Evolutionary conservation across 2,888 invertebrate species (phyloP).

Genomic region (Calameuta pallipes): DNA sequence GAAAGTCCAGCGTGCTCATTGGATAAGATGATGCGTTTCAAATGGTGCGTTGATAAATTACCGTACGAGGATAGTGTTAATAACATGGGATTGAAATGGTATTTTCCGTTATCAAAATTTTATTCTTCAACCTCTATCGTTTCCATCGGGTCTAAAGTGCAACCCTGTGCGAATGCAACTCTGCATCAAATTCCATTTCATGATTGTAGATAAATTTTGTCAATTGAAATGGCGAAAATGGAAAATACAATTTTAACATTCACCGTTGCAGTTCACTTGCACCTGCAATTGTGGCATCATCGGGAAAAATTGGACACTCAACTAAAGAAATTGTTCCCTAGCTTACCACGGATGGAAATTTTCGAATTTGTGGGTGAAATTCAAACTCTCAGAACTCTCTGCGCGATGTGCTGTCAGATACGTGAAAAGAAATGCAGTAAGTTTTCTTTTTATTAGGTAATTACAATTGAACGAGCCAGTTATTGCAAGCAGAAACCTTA

Average conservation of each 20-base stretch:
- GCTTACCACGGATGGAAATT: constrained; percentile 31
- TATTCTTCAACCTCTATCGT: no score
- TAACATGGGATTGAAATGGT: not conserved
- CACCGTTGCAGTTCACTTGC: constrained; percentile 32
- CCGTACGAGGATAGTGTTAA: no score
- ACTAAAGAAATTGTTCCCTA: constrained; percentile 31
- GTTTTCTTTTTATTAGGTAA: constrained; percentile 3
- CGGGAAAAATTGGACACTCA: constrained; percentile 39
- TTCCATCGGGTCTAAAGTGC: no score
- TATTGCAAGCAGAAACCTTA: no score
- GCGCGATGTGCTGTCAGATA: constrained; percentile 41
- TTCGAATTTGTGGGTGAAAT: constrained; percentile 45
- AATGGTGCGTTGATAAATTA: no score
- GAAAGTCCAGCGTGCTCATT: no score
- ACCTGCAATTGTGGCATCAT: constrained; percentile 45
- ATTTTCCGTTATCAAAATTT: not conserved
- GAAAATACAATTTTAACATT: not conserved
- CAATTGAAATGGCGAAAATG: not conserved
- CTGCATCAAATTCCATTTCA: not conserved
- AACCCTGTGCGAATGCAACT: no score
- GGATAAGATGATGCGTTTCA: no score
- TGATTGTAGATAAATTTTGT: not conserved
- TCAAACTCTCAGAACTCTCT: constrained; percentile 35
- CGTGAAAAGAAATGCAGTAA: constrained; percentile 36
- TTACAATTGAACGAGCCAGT: no score